phyloP scores from a whole-genome alignment of 1,140 invertebrate genomes.

The Brachionus calyciflorus region DNA sequence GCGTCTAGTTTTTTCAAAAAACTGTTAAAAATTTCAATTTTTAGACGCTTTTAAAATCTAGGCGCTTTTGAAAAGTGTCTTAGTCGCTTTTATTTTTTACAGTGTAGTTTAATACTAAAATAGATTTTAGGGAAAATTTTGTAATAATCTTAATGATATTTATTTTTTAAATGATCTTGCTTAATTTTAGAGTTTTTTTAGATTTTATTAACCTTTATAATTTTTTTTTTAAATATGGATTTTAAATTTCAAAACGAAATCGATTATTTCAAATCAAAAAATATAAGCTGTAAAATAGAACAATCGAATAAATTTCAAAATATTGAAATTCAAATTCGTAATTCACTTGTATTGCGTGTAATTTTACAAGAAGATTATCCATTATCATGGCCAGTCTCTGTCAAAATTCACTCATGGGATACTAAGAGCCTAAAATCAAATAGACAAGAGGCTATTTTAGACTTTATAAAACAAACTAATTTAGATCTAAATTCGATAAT shows the following conservation, averaged over 20 bases:
- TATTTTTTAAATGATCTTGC: background rate
- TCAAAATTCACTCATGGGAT: background rate
- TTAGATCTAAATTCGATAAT: slow-evolving; percentile 14
- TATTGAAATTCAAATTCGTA: background rate
- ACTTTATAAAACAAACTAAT: background rate
- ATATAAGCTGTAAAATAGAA: background rate
- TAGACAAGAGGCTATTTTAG: slow-evolving; percentile 13
- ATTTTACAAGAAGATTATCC: slow-evolving; percentile 30
- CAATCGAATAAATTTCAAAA: background rate
- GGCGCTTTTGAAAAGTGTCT: too few relatives aligned
- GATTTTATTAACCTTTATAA: background rate
- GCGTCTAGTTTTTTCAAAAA: too few relatives aligned
- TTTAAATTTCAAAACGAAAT: background rate
- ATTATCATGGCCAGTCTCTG: background rate
- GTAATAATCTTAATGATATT: background rate
- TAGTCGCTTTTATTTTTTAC: too few relatives aligned
- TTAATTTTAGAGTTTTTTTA: background rate
- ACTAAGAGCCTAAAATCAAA: background rate
- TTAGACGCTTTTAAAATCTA: too few relatives aligned
- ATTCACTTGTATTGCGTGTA: background rate
- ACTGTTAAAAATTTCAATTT: too few relatives aligned
- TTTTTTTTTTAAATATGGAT: background rate
- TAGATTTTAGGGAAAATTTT: background rate
- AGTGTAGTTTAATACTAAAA: too few relatives aligned
- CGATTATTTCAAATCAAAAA: background rate